Base-by-base conservation (phyloP, 2,797 vertebrate species). In the Oryzias sinensis region DNA sequence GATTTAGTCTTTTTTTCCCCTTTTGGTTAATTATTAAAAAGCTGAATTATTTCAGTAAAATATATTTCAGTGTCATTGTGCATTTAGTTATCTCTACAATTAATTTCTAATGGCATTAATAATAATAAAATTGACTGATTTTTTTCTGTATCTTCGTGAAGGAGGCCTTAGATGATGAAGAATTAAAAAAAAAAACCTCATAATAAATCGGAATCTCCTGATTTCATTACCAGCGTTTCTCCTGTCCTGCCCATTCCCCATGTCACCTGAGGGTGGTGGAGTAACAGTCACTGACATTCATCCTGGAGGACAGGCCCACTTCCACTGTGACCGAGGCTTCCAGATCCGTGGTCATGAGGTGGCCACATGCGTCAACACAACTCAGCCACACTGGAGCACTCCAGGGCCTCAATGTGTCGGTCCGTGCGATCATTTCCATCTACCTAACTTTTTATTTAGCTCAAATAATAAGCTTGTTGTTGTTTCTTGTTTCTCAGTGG, bases 241-340 rank as follows among this genome's bases (percentile, higher is more conserved):
- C 52, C 86, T 96, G 64, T 95, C 94, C 83, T 97, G 95, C 5
- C 88, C 91, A 5, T 95, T 96, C 66, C 95, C 95, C 33, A 83
- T 78, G 33, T 94, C 91, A 48, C 94, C 94, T 5, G 90, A 91
- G 66, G 91, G 91, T 0, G 95, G 95, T 0, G 94, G 94, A 1
- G 94, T 96, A 65, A 95, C 92, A 0, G 95, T 97, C 64, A 96
- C 93, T 0, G 95, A 95, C 69, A 93, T 96, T 70, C 94, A 96
- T 63, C 94, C 95, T 0, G 94, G 95, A 17, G 95, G 95, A 62
- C 90, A 90, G 53, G 95, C 95, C 25, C 92, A 94, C 79, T 97
- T 96, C 68, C 94, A 94, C 83, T 97, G 95, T 70, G 93, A 95
- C 61, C 93, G 93, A 0, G 94, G 95, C 49, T 96, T 94, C 83